Conservation (phyloP, 2,888 invertebrate species). For the Scaptomyza flava region DNA sequence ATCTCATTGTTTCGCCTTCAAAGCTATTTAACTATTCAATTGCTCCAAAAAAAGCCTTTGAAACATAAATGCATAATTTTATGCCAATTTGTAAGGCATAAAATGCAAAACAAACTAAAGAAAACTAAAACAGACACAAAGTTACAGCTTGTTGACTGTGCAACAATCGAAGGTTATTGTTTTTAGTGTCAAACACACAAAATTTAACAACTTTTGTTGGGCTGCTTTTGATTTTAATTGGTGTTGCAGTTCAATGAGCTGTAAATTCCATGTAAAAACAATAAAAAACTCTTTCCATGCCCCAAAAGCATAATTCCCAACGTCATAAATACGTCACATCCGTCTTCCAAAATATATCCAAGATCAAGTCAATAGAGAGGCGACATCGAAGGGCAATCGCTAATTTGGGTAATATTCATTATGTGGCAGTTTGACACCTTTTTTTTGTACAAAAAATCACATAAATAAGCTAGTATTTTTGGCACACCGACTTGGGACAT, state of each 20-base stretch:
- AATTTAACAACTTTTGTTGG: conserved; percentile 54
- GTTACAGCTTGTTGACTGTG: conserved; percentile 1
- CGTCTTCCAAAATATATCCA: conserved; percentile 26
- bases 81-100: conserved; percentile 28
- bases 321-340: conserved; percentile 64
- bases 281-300: conserved; percentile 1
- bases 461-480: background rate
- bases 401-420: conserved; percentile 21
- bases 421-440: conserved; percentile 34
- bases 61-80: conserved; percentile 52
- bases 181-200: conserved; percentile 38
- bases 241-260: conserved; percentile 30
- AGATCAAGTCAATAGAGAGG: conserved; percentile 53
- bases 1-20: conserved; percentile 52
- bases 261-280: conserved; percentile 20
- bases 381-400: conserved; percentile 23
- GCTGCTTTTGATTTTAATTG: conserved; percentile 19
- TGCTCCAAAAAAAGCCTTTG: conserved; percentile 26
- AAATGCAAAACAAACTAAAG: conserved; percentile 9
- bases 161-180: conserved; percentile 34
- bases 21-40: conserved; percentile 45
- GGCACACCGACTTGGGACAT: background rate
- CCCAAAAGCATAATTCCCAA: conserved; percentile 23
- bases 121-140: background rate
- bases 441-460: background rate